Evolutionary conservation across 1,140 invertebrate genomes (phyloP).

Genomic region (Drosophila jambulina): DNA sequence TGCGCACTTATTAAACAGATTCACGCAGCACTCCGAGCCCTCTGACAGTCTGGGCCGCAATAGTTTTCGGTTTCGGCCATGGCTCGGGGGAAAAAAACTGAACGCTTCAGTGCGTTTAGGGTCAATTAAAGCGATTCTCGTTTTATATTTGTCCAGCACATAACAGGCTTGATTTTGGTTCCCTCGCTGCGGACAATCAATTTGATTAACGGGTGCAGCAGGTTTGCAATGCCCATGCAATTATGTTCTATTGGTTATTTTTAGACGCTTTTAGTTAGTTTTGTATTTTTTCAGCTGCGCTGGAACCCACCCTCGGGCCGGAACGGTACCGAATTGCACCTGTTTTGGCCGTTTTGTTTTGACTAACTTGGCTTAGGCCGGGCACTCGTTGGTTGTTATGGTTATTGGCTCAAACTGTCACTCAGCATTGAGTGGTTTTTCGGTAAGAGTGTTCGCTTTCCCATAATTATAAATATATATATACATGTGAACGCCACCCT

Average conservation of each 20-base stretch:
- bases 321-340: slow-evolving; percentile 52
- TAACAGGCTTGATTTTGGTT: slow-evolving; percentile 22
- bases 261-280: slow-evolving; percentile 16
- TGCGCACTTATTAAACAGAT: slow-evolving; percentile 13
- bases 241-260: slow-evolving; percentile 74
- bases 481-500: slow-evolving; percentile 48
- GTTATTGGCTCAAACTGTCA: slow-evolving; percentile 62
- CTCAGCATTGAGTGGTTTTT: slow-evolving; percentile 47
- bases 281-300: slow-evolving; percentile 17
- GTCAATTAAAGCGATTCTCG: slow-evolving; percentile 74
- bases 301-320: slow-evolving; percentile 49
- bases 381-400: slow-evolving; percentile 69
- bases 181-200: slow-evolving; percentile 49
- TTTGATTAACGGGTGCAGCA: slow-evolving; percentile 71
- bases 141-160: slow-evolving; percentile 66
- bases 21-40: slow-evolving; percentile 15
- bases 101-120: slow-evolving; percentile 72
- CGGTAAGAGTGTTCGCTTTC: slow-evolving; percentile 46
- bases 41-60: slow-evolving; percentile 20
- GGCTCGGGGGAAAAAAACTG: slow-evolving; percentile 13
- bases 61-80: slow-evolving; percentile 24
- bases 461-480: slow-evolving; percentile 65
- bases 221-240: slow-evolving; percentile 57
- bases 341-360: slow-evolving; percentile 76
- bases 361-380: slow-evolving; percentile 68